Evolutionary conservation across 2,797 vertebrate genomes (phyloP), one percentile per base, ranked within the genome.

Genomic region (Adelosebastes latens): DNA sequence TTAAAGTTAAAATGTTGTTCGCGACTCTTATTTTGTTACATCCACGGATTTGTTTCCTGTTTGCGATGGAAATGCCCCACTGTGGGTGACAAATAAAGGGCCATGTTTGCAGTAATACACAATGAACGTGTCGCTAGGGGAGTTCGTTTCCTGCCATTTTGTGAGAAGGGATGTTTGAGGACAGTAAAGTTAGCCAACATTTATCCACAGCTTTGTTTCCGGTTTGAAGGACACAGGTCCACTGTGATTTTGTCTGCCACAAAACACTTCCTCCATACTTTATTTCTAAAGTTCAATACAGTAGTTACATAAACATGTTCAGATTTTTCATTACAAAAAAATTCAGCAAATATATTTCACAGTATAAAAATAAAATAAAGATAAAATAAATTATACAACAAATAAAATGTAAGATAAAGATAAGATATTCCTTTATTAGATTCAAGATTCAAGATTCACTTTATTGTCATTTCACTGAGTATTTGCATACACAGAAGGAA

Each of bases 81-180:
- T 52, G 82, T 52, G 60, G 31, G 18, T 86, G 88, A 79, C 86
- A 93, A 93, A 93, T 93, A 91, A 82, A 87, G 87, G 14, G 59
- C 81, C 84, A 1, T 69, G 49, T 81, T 84, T 83, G 85, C 32
- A 60, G 64, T 68, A 85, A 84, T 80, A 87, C 80, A 92, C 89
- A 91, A 79, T 75, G 18, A 79, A 32, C 66, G 20, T 27, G 87
- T 82, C 79, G 68, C 69, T 20, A 58, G 25, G 62, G 78, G 64
- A 69, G 46, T 18, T 53, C 3, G 79, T 81, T 93, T 95, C 92
- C 93, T 93, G 92, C 92, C 92, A 93, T 88, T 90, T 93, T 89
- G 83, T 93, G 90, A 92, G 68, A 84, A 29, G 18, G 22, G 22
- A 24, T 0, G 20, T 24, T 71, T 66, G 8, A 52, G 7, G 52